Percentiles rank a stretch among this genome's conserved stretches.
These are phyloP conservation scores for Amblyopsis hoosieri DNA, from an alignment of 2,797 vertebrate genomes.

Conservation along the genomic window DNA sequence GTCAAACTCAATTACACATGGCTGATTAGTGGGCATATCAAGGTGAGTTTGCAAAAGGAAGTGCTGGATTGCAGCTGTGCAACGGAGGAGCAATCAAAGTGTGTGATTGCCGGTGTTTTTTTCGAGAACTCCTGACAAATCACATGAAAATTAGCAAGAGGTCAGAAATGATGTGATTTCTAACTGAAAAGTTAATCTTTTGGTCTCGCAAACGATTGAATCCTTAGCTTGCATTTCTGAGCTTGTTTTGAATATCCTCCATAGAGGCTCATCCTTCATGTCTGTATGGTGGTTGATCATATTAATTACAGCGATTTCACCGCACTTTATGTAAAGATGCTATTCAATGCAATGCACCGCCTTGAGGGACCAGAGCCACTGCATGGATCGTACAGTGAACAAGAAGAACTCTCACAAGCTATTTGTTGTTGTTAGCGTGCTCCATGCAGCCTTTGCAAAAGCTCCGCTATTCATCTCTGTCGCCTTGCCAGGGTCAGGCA, in stretches of 20 bases:
- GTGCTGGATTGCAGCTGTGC: conserved; percentile 73
- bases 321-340: conserved; percentile 10
- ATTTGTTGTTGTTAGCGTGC: conserved; percentile 28
- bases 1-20: conserved; percentile 73
- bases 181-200: conserved; percentile 48
- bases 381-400: conserved; percentile 16
- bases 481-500: conserved; percentile 51
- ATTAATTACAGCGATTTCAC: conserved; percentile 9
- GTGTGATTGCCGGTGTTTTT: conserved; percentile 73
- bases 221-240: neutral
- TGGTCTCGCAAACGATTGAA: neutral
- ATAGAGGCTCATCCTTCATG: no score
- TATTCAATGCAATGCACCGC: conserved; percentile 14
- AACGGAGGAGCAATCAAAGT: conserved; percentile 72
- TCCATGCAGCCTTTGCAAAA: conserved; percentile 17
- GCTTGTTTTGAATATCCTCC: neutral
- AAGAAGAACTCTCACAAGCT: conserved; percentile 12
- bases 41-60: conserved; percentile 79
- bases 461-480: conserved; percentile 48
- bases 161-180: conserved; percentile 40
- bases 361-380: conserved; percentile 12
- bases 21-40: conserved; percentile 74
- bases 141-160: conserved; percentile 32
- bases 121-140: conserved; percentile 59
- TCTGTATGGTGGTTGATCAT: neutral